A percentile compares a stretch with the other conserved stretches of the same genome.
These are phyloP conservation scores for Bombus affinis DNA, from an alignment of 1,140 invertebrate genomes.

Conservation along the genomic window DNA sequence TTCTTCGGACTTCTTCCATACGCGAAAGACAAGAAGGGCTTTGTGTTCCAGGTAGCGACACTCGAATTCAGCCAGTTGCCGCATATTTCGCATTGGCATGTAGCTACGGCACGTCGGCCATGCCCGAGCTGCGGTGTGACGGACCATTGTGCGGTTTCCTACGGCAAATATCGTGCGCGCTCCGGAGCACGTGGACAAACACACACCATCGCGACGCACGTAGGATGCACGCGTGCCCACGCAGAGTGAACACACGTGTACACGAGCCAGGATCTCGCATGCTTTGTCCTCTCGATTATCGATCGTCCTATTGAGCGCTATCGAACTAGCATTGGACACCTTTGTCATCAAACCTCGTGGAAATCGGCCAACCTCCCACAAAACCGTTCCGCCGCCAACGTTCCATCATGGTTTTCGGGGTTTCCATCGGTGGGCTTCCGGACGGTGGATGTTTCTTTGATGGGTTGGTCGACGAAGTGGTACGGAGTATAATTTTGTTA, in stretches of 20 bases:
- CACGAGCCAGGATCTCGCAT: not conserved
- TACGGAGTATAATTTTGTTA: not conserved
- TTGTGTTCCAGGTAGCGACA: not conserved
- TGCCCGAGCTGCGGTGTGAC: slow-evolving; percentile 64
- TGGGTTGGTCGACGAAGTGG: not conserved
- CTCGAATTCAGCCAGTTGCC: not conserved
- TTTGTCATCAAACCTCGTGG: slow-evolving; percentile 25
- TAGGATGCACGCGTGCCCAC: slow-evolving; percentile 44
- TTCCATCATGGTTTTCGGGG: not conserved
- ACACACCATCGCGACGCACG: not conserved
- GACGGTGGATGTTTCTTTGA: not conserved
- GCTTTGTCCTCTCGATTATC: slow-evolving; percentile 44
- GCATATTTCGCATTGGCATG: slow-evolving; percentile 40
- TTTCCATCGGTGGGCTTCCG: not conserved
- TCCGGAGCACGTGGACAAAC: slow-evolving; percentile 50
- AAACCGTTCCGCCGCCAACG: not conserved
- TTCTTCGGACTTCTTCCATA: too few species aligned
- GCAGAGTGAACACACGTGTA: slow-evolving; percentile 9
- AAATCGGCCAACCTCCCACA: not conserved
- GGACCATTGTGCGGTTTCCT: slow-evolving; percentile 67
- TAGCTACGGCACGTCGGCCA: slow-evolving; percentile 52
- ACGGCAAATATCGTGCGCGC: slow-evolving; percentile 65
- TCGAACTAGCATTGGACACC: slow-evolving; percentile 31
- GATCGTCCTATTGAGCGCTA: slow-evolving; percentile 63
- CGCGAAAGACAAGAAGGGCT: not conserved